Evolutionary conservation across 2,113 vertebrate genomes (phyloP).

Genomic region (Tonatia bakeri): DNA sequence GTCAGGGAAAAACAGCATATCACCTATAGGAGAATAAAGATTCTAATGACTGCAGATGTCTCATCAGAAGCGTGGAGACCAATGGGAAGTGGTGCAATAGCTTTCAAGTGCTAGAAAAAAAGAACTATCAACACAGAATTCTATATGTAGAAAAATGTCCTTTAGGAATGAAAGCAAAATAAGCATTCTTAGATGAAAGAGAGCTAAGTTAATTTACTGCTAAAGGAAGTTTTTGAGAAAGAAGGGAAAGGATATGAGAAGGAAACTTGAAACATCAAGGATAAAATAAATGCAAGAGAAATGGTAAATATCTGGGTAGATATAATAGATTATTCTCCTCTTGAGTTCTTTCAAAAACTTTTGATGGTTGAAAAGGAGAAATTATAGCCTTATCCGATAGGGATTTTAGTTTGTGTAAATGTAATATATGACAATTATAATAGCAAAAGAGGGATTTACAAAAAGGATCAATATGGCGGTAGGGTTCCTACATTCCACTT

Average conservation of each 20-base stretch:
- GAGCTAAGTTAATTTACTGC: slow-evolving; percentile 1
- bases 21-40: neutral
- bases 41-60: neutral
- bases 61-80: neutral
- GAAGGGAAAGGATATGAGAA: neutral
- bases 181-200: neutral
- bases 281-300: neutral
- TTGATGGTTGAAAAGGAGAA: neutral
- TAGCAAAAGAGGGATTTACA: neutral
- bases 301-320: neutral
- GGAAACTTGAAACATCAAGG: neutral
- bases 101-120: neutral
- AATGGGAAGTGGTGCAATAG: neutral
- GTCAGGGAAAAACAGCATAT: neutral
- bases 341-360: neutral
- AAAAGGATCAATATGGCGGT: neutral
- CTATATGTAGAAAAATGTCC: neutral
- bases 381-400: neutral
- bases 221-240: neutral
- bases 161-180: neutral
- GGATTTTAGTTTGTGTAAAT: neutral
- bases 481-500: neutral
- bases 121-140: neutral
- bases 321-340: neutral
- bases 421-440: neutral